Evolutionary conservation across 1,140 invertebrate genomes (phyloP).

Genomic region (Cyrtorhinus lividipennis): DNA sequence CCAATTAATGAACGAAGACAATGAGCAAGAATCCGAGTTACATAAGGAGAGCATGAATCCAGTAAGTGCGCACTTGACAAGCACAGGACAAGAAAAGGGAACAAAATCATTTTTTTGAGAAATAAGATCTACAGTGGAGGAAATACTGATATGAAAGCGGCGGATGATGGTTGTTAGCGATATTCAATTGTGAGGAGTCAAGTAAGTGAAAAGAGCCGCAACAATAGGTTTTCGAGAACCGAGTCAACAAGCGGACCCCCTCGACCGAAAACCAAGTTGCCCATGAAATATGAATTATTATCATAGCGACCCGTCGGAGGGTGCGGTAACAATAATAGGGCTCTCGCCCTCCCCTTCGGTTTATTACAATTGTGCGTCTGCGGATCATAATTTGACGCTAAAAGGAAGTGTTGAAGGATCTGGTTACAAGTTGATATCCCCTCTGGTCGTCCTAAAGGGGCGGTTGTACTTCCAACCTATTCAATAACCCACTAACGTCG

Average conservation of each 20-base stretch:
- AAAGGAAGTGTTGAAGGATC: constrained; percentile 7
- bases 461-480: not conserved
- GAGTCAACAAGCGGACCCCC: constrained; percentile 12
- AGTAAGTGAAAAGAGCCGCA: constrained; percentile 9
- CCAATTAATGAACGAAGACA: no score
- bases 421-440: constrained; percentile 6
- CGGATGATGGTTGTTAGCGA: not conserved
- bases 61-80: not conserved
- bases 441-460: not conserved
- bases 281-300: constrained; percentile 24
- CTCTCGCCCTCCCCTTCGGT: not conserved
- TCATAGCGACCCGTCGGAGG: constrained; percentile 1
- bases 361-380: not conserved
- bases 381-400: constrained; percentile 11
- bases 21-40: no score
- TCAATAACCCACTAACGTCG: not conserved
- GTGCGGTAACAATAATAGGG: constrained; percentile 3
- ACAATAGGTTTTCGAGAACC: not conserved
- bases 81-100: not conserved
- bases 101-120: not conserved
- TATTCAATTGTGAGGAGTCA: constrained; percentile 13
- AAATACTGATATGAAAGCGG: not conserved
- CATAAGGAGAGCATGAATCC: no score
- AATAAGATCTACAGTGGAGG: not conserved
- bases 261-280: constrained; percentile 8